These are phyloP conservation scores for Myotis davidii DNA, from an alignment of 2,113 vertebrate species.

Conservation along the genomic window DNA sequence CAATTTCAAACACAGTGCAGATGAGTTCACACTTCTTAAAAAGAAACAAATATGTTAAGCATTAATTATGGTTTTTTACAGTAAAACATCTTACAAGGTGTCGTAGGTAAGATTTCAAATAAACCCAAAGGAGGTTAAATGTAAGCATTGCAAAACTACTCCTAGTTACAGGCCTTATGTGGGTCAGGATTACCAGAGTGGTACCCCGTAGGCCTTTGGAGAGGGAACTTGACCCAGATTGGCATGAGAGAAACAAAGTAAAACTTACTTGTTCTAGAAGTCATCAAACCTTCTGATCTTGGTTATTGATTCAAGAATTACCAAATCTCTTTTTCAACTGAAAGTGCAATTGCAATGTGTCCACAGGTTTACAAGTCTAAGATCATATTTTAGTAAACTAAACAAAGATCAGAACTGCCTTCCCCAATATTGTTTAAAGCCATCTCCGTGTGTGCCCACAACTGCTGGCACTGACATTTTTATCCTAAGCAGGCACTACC, in stretches of 20 bases:
- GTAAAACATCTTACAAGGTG: conserved; percentile 49
- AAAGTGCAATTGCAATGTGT: conserved; percentile 18
- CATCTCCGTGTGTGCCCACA: background rate
- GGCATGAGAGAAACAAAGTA: background rate
- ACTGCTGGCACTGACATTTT: background rate
- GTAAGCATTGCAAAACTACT: conserved; percentile 15
- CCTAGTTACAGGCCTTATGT: background rate
- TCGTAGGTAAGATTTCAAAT: conserved; percentile 58
- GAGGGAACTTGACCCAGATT: background rate
- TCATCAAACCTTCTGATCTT: background rate
- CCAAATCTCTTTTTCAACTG: background rate
- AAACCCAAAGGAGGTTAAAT: conserved; percentile 36
- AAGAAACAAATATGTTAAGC: conserved; percentile 53
- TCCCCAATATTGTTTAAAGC: background rate
- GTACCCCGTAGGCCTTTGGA: background rate
- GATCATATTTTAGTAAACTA: background rate
- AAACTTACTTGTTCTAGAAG: background rate
- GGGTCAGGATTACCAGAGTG: background rate
- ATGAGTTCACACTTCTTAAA: background rate
- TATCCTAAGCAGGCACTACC: background rate
- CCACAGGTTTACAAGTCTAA: background rate
- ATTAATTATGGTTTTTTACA: conserved; percentile 43
- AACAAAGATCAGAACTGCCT: background rate
- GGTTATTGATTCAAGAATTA: conserved; percentile 1
- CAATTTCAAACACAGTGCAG: conserved; percentile 27